Conservation (phyloP, 2,113 vertebrate genomes). For the Quiscalus mexicanus region DNA sequence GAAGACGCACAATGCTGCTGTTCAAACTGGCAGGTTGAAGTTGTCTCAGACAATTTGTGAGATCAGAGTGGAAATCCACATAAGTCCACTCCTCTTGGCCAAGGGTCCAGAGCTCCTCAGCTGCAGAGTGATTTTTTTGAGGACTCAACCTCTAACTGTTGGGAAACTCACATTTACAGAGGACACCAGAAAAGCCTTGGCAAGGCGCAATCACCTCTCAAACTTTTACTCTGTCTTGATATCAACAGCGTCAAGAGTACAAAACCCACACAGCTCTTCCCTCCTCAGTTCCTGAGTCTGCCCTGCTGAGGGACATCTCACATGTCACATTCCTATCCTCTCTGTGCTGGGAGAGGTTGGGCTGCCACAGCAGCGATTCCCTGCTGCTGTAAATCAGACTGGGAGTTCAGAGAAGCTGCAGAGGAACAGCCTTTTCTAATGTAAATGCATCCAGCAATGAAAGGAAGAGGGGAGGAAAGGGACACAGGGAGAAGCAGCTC, state of each 20-base stretch:
- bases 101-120: not conserved
- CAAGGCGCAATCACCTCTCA: not conserved
- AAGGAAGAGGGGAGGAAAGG: not conserved
- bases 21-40: not conserved
- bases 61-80: not conserved
- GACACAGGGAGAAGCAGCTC: not conserved
- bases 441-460: not conserved
- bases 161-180: not conserved
- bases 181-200: not conserved
- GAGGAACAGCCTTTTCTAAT: conserved; percentile 16
- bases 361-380: not conserved
- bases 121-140: not conserved
- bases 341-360: not conserved
- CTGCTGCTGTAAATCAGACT: not conserved
- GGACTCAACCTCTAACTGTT: not conserved
- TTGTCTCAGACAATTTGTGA: not conserved
- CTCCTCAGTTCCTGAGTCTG: not conserved
- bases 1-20: not conserved
- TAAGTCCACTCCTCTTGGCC: not conserved
- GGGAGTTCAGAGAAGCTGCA: not conserved
- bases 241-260: accelerated
- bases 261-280: not conserved
- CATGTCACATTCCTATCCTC: not conserved
- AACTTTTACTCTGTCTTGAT: not conserved
- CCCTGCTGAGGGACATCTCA: not conserved